phyloP scores from a whole-genome alignment of 2,888 invertebrate genomes.

The Hirtodrosophila alboralis region DNA sequence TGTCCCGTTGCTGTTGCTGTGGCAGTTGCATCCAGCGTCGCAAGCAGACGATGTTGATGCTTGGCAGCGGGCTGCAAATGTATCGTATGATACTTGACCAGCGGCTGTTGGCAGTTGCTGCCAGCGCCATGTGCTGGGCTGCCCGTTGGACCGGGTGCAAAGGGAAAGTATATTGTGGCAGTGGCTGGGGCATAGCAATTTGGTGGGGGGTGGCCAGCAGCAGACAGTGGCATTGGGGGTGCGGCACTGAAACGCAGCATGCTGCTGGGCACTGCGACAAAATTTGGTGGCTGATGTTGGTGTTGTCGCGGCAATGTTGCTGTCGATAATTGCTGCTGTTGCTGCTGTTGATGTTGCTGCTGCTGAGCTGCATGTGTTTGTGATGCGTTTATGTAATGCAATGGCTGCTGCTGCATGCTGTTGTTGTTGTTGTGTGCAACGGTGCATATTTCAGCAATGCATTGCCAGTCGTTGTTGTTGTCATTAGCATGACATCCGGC shows the following conservation, averaged over 20 bases:
- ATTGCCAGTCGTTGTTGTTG: conserved; percentile 73
- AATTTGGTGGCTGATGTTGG: conserved; percentile 70
- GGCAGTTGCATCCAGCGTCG: conserved; percentile 34
- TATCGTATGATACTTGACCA: conserved; percentile 84
- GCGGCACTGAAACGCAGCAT: conserved; percentile 74
- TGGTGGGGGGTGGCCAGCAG: conserved; percentile 47
- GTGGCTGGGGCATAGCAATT: conserved; percentile 79
- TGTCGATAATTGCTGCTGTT: conserved; percentile 69
- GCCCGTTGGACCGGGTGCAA: conserved; percentile 61
- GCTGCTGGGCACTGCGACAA: conserved; percentile 80
- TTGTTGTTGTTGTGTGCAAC: conserved; percentile 50
- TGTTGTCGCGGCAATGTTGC: conserved; percentile 72
- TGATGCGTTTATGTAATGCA: conserved; percentile 69
- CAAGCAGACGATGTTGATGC: conserved; percentile 58
- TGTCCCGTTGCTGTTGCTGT: conserved; percentile 20
- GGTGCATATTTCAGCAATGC: conserved; percentile 60
- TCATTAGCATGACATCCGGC: conserved; percentile 79
- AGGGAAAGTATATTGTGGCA: conserved; percentile 83
- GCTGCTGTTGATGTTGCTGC: conserved; percentile 64
- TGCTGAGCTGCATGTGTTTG: conserved; percentile 52
- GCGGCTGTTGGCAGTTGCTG: conserved; percentile 70
- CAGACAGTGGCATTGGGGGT: conserved; percentile 49
- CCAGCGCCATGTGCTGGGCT: conserved; percentile 24
- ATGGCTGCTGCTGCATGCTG: conserved; percentile 27
- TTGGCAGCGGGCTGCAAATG: conserved; percentile 81